Conservation (phyloP, 2,888 invertebrate species). For the Sphecodes monilicornis region DNA sequence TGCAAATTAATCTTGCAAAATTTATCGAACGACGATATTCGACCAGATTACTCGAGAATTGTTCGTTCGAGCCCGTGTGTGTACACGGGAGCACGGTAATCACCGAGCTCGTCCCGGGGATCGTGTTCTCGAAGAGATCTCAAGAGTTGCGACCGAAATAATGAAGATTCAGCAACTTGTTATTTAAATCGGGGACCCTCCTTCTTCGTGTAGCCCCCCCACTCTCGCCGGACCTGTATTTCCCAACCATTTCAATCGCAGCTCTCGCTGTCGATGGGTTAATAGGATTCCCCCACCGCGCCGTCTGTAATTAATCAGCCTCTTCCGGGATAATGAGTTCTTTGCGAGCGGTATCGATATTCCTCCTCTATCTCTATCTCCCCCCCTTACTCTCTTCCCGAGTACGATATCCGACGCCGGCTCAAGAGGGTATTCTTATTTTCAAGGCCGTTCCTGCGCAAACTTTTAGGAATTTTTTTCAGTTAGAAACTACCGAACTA, state of each 20-base stretch:
- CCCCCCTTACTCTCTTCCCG: not conserved
- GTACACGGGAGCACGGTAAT: not conserved
- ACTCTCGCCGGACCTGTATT: not conserved
- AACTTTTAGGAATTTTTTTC: not conserved
- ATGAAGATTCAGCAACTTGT: slow-evolving; percentile 37
- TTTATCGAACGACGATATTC: not conserved
- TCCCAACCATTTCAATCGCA: slow-evolving; percentile 25
- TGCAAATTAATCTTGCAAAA: slow-evolving; percentile 18
- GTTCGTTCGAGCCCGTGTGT: not conserved
- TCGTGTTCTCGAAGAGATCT: not conserved
- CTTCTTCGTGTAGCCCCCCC: slow-evolving; percentile 25
- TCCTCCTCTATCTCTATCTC: not conserved
- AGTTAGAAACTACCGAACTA: not conserved
- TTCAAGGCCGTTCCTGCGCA: not conserved
- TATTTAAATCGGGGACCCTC: slow-evolving; percentile 46
- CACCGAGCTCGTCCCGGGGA: not conserved
- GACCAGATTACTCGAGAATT: slow-evolving; percentile 2
- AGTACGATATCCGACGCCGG: slow-evolving; percentile 27
- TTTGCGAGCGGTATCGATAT: slow-evolving; percentile 43
- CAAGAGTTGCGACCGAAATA: slow-evolving; percentile 2
- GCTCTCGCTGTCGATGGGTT: slow-evolving; percentile 20
- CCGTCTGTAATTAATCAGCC: slow-evolving; percentile 49
- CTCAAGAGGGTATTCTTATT: not conserved
- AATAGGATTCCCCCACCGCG: slow-evolving; percentile 41
- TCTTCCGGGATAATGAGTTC: slow-evolving; percentile 46